Evolutionary conservation across 1,140 invertebrate genomes (phyloP).

Genomic region (Holcopasites calliopsidis): DNA sequence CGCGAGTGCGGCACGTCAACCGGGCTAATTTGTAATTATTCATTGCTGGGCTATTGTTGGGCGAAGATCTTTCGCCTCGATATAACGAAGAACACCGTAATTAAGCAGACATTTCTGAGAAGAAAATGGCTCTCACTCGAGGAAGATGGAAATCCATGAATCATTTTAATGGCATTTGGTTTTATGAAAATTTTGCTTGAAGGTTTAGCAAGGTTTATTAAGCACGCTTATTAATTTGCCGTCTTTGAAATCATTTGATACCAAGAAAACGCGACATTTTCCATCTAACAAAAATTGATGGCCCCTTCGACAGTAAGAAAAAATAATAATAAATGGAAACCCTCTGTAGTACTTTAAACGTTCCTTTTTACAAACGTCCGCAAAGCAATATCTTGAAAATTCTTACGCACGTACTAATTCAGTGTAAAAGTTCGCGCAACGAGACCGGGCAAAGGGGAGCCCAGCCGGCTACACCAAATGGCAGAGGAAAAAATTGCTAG

Average conservation of each 20-base stretch:
- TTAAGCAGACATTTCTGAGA: not conserved
- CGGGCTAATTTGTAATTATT: conserved; percentile 14
- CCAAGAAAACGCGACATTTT: not conserved
- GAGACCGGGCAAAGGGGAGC: not conserved
- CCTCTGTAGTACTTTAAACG: conserved; percentile 3
- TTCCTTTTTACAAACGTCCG: not conserved
- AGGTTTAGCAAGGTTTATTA: too few relatives aligned
- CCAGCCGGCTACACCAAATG: not conserved
- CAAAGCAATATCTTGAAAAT: conserved; percentile 37
- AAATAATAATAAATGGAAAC: not conserved
- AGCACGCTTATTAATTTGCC: too few relatives aligned
- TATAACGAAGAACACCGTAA: not conserved
- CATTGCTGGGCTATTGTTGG: not conserved
- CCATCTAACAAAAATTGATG: not conserved
- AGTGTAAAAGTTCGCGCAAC: conserved; percentile 26
- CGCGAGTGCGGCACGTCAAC: conserved; percentile 1
- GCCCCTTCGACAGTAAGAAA: too few relatives aligned
- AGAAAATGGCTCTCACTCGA: too few relatives aligned
- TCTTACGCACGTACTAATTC: conserved; percentile 23
- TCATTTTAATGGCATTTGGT: too few relatives aligned
- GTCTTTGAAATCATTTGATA: too few relatives aligned
- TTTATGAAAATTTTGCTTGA: too few relatives aligned
- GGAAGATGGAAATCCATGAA: too few relatives aligned
- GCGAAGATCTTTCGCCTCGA: not conserved
- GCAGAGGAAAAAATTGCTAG: conserved; percentile 18